phyloP scores from a whole-genome alignment of 2,113 vertebrate genomes.

The Scomber scombrus region DNA sequence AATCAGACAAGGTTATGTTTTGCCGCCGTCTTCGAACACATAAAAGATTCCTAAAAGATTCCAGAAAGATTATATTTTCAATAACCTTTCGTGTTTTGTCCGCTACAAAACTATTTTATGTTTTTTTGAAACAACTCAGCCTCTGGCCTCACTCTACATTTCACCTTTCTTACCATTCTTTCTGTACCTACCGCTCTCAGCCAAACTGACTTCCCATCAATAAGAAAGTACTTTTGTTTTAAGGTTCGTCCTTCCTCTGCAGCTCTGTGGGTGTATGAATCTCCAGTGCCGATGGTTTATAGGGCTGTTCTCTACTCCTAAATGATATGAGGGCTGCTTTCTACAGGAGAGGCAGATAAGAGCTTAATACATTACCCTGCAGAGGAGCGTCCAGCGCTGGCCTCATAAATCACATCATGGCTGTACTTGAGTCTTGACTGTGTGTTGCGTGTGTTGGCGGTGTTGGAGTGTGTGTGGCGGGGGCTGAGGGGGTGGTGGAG shows the following conservation, averaged over 20 bases:
- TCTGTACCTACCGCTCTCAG: conserved; percentile 22
- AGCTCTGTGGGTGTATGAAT: conserved; percentile 53
- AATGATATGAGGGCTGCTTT: conserved; percentile 63
- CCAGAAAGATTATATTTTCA: conserved; percentile 30
- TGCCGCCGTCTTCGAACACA: conserved; percentile 40
- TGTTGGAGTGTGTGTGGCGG: neutral
- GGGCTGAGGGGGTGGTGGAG: neutral
- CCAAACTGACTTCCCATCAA: conserved; percentile 37
- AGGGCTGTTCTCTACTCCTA: conserved; percentile 31
- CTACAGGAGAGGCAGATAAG: conserved; percentile 78
- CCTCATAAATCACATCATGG: conserved; percentile 79
- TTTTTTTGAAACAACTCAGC: neutral
- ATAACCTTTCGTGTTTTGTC: conserved; percentile 37
- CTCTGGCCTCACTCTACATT: conserved; percentile 34
- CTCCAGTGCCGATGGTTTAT: conserved; percentile 52
- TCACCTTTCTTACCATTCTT: neutral
- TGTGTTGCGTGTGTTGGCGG: conserved; percentile 47
- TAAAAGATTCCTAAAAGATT: conserved; percentile 31
- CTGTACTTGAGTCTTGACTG: conserved; percentile 47
- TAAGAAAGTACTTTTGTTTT: conserved; percentile 53
- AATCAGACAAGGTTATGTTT: conserved; percentile 54
- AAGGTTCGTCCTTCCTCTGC: conserved; percentile 32
- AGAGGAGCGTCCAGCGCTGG: conserved; percentile 61
- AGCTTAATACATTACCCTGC: conserved; percentile 80
- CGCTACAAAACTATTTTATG: neutral